These are phyloP conservation scores for Phyllopteryx taeniolatus DNA, from an alignment of 2,113 vertebrate species.

Conservation along the genomic window DNA sequence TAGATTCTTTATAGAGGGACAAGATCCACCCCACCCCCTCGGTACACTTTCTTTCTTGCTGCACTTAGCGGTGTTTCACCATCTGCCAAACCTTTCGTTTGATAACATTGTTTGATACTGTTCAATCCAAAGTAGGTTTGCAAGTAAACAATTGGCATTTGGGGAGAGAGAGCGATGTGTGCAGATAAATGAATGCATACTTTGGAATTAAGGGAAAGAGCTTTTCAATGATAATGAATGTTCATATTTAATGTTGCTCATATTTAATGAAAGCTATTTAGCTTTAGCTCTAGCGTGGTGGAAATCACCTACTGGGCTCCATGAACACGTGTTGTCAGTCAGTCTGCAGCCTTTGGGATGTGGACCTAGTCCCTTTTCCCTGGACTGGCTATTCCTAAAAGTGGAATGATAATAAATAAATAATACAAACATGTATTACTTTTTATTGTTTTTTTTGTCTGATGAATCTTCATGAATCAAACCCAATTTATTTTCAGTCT, in stretches of 20 bases:
- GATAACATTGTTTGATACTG: constrained; percentile 50
- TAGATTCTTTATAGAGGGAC: constrained; percentile 66
- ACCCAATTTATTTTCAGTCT: too few relatives aligned
- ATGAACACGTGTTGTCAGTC: constrained; percentile 34
- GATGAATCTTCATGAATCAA: not conserved
- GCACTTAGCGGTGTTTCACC: constrained; percentile 45
- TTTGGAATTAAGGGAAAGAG: constrained; percentile 26
- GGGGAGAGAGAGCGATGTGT: constrained; percentile 19
- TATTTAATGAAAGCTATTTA: constrained; percentile 37
- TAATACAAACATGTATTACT: too few relatives aligned
- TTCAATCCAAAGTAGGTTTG: constrained; percentile 29
- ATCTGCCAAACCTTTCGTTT: constrained; percentile 56
- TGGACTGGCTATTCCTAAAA: not conserved
- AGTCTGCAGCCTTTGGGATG: constrained; percentile 10
- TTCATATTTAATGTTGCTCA: constrained; percentile 6
- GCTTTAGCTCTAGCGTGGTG: constrained; percentile 31
- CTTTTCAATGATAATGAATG: constrained; percentile 26
- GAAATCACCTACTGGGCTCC: constrained; percentile 50
- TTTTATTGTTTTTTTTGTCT: not conserved
- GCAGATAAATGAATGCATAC: constrained; percentile 28
- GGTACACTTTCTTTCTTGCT: constrained; percentile 13
- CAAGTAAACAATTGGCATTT: constrained; percentile 33
- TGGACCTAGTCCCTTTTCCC: constrained; percentile 18
- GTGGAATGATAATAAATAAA: not conserved
- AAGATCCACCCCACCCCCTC: not conserved